A percentile compares a stretch with the other conserved stretches of the same genome.
phyloP scores from a whole-genome alignment of 2,888 invertebrate species.

The Nymphalis c-album region DNA sequence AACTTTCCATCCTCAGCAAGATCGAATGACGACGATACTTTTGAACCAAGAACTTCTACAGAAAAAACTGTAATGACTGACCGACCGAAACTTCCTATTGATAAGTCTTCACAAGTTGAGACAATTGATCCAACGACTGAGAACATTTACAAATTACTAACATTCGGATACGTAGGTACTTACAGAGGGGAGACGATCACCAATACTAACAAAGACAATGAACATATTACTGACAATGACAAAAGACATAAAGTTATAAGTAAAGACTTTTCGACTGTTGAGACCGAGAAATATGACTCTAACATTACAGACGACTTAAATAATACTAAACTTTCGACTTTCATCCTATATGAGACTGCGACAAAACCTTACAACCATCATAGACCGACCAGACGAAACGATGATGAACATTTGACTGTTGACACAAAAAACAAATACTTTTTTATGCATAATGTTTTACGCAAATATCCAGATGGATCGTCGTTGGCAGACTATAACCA shows the following conservation, averaged over 20 bases:
- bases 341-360: slow-evolving; percentile 67
- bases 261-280: slow-evolving; percentile 66
- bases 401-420: slow-evolving; percentile 56
- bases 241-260: slow-evolving; percentile 52
- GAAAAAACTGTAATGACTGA: slow-evolving; percentile 42
- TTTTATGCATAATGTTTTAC: slow-evolving; percentile 70
- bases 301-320: slow-evolving; percentile 42
- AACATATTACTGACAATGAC: slow-evolving; percentile 30
- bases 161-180: slow-evolving; percentile 76
- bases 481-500: slow-evolving; percentile 35
- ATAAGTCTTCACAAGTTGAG: slow-evolving; percentile 42
- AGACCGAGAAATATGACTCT: slow-evolving; percentile 45
- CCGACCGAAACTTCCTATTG: slow-evolving; percentile 36
- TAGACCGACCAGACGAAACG: slow-evolving; percentile 70
- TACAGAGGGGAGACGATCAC: slow-evolving; percentile 57
- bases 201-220: slow-evolving; percentile 37
- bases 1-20: slow-evolving; percentile 64
- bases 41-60: slow-evolving; percentile 43
- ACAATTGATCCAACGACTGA: slow-evolving; percentile 58
- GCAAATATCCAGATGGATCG: slow-evolving; percentile 58
- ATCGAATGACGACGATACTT: slow-evolving; percentile 55
- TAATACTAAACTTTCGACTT: slow-evolving; percentile 66
- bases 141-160: slow-evolving; percentile 71
- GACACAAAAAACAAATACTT: slow-evolving; percentile 65
- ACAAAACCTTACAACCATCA: slow-evolving; percentile 67